These are phyloP conservation scores for Ranitomeya variabilis DNA, from an alignment of 2,113 vertebrate genomes.

Conservation along the genomic window DNA sequence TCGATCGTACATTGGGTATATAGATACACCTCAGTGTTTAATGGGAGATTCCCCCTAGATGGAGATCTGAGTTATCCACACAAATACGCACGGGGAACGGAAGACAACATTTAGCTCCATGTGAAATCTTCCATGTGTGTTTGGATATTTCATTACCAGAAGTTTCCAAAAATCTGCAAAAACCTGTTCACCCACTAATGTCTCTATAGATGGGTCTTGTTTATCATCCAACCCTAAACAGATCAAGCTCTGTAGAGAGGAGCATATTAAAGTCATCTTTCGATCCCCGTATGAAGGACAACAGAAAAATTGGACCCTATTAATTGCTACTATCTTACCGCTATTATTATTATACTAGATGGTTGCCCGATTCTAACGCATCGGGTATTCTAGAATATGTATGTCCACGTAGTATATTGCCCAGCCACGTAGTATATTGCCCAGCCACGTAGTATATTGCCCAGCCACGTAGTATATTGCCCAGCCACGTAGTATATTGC, in stretches of 20 bases:
- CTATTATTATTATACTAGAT: too few species aligned
- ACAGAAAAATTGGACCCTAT: background rate
- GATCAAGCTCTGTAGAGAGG: background rate
- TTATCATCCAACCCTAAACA: background rate
- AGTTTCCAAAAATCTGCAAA: background rate
- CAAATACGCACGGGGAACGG: background rate
- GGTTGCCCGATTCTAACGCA: too few species aligned
- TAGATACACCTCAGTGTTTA: slow-evolving; percentile 67
- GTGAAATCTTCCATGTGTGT: background rate
- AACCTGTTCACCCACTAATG: background rate
- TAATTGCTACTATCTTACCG: background rate
- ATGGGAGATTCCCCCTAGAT: slow-evolving; percentile 6
- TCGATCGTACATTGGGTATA: slow-evolving; percentile 78
- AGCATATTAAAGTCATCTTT: background rate
- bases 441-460: too few species aligned
- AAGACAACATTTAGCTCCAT: background rate
- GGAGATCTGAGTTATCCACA: background rate
- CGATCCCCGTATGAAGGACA: background rate
- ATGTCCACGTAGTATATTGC: too few species aligned
- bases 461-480: too few species aligned
- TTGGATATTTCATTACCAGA: background rate
- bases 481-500: too few species aligned
- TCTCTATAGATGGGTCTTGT: background rate
- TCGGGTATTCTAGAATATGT: too few species aligned
- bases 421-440: too few species aligned